Evolutionary conservation across 2,888 invertebrate species (phyloP), one percentile per base, ranked within the genome.

Genomic region (Ischnura elegans): DNA sequence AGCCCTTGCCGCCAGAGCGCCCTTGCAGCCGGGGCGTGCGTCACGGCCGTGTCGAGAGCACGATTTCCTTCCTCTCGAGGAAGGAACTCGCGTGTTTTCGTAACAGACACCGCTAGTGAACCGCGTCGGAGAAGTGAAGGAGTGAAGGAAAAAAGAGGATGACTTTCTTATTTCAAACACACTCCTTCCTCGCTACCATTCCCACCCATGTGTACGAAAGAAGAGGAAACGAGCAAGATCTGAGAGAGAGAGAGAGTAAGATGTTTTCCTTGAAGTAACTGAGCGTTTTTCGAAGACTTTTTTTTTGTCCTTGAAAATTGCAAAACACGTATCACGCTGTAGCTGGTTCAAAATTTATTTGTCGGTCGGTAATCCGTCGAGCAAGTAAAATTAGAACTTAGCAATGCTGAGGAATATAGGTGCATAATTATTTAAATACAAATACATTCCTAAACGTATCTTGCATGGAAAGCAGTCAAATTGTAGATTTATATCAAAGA

Each of bases 141-240:
- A n/a, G 8, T 61, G 21, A n/a, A 16, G 8, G 3, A 61, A 61
- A 61, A 61, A 61, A 6, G 61, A 25, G 25, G 76, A 36, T 36
- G 29, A 13, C 36, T 76, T 36, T 13, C 36, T 2, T 29, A 76
- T 16, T 76, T 36, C 29, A 76, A 76, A 76, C 76, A 76, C 29
- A 76, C 36, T 76, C 36, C 76, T 76, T 36, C 8, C 76, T 36
- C 76, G 76, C 76, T n/a, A n/a, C n/a, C n/a, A 76, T n/a, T 61
- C 61, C 61, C 61, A n/a, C n/a, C n/a, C n/a, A n/a, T 61, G 61
- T 61, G n/a, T 61, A n/a, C 61, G 61, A 76, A 76, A 36, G 29
- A n/a, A n/a, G 76, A 76, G 76, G 36, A 76, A 76, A 16, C 36
- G 61, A 61, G 6, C 25, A 25, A 8, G 61, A n/a, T n/a, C n/a